These are phyloP conservation scores for Apteryx owenii DNA, from an alignment of 2,113 vertebrate species.

Conservation along the genomic window DNA sequence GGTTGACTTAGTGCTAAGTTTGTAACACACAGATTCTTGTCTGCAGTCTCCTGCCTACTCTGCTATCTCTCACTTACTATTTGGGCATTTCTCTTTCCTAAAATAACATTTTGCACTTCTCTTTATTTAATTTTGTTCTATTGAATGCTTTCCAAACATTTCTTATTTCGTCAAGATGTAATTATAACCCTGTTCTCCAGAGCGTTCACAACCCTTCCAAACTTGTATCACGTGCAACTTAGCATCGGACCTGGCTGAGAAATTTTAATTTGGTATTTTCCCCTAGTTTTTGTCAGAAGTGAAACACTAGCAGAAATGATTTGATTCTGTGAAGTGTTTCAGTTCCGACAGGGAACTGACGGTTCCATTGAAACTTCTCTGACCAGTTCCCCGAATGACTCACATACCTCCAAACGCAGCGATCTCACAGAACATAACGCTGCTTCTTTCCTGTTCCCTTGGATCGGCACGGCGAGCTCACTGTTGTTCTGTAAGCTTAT, in stretches of 20 bases:
- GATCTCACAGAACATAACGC: background rate
- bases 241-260: background rate
- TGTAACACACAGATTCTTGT: background rate
- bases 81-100: background rate
- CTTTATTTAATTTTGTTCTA: background rate
- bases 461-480: rapidly evolving
- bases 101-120: background rate
- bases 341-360: background rate
- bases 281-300: background rate
- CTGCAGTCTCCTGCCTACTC: background rate
- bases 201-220: background rate
- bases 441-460: background rate
- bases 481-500: background rate
- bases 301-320: background rate
- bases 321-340: background rate
- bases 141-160: background rate
- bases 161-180: background rate
- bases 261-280: background rate
- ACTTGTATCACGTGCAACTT: background rate
- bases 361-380: background rate
- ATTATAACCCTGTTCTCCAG: background rate
- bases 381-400: background rate
- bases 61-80: background rate
- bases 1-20: background rate
- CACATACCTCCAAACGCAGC: background rate